Conservation (phyloP, 2,888 invertebrate species). For the Lepas anatifera region DNA sequence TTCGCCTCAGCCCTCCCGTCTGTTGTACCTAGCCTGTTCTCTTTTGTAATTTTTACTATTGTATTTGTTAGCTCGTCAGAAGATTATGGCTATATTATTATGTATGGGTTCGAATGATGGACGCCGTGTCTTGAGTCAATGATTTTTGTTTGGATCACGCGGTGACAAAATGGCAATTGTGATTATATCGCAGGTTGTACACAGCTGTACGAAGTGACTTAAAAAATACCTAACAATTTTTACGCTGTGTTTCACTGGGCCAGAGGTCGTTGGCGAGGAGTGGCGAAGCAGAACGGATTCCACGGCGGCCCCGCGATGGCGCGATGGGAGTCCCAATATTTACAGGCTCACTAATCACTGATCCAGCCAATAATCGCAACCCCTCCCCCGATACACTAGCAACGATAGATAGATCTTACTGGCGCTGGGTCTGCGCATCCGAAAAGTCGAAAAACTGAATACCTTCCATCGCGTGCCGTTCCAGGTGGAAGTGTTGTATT, state of each 20-base stretch:
- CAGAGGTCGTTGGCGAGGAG: no score
- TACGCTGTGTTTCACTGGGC: not conserved
- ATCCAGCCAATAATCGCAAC: no score
- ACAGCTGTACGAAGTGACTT: not conserved
- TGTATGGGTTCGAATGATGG: not conserved
- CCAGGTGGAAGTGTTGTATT: no score
- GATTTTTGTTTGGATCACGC: not conserved
- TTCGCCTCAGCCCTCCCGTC: not conserved
- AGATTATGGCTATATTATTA: not conserved
- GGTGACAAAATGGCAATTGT: not conserved
- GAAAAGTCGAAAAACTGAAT: no score
- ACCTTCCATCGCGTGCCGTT: no score
- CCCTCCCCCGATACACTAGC: no score
- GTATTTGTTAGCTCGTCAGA: not conserved
- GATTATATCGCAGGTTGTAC: not conserved
- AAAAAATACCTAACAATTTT: not conserved
- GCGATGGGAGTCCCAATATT: no score
- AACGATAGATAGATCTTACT: no score
- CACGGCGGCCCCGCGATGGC: no score
- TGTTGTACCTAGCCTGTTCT: not conserved
- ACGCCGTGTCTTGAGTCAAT: not conserved
- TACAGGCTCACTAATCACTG: no score
- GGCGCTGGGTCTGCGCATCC: no score
- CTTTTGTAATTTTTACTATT: not conserved
- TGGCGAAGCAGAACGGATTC: no score